Evolutionary conservation across 2,797 vertebrate species (phyloP), one percentile per base, ranked within the genome.

Genomic region (Xiphophorus birchmanni): DNA sequence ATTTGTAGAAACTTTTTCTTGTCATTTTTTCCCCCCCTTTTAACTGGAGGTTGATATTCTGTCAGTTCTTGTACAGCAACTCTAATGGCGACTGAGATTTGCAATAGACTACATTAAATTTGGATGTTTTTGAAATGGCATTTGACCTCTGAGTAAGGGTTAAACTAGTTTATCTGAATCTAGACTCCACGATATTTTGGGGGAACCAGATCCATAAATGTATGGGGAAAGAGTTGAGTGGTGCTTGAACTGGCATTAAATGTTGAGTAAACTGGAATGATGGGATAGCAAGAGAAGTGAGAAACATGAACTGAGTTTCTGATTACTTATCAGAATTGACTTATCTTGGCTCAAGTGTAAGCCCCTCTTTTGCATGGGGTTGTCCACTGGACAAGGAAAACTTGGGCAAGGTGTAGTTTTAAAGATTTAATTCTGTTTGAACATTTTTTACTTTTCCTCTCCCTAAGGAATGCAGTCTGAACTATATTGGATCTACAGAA

Each of bases 1-100:
- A 76, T 90, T 95, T 95, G 86, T 95, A 93, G 47, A 82, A 82
- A 54, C 21, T 18, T 26, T 45, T 54, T 2, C 11, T 47, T 9
- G 12, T 21, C 5, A 7, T 6, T 8, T 15, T 60, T 21, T 21
- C 1, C 11, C 2, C 2, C 26, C 2, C 26, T 58, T 32, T 42
- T 63, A 44, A n/a, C 8, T 54, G 6, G 4, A 9, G 35, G 1
- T 9, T 42, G 17, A 18, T 40, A 18, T 42, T 42, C 10, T 69
- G 21, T 37, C 3, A 40, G 32, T 40, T 23, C 8, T 69, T 40
- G 40, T 23, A 37, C 17, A 21, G 17, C 2, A 37, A 37, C 7
- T 37, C 35, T 63, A 17, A 18, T 35, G 15, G 60, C 6, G 58
- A 12, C n/a, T 58, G 54, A 29, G 54, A n/a, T 56, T 15, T 32